phyloP scores from a whole-genome alignment of 35 echinoderm and acorn worm species.

The Ophiothrix spiculata region DNA sequence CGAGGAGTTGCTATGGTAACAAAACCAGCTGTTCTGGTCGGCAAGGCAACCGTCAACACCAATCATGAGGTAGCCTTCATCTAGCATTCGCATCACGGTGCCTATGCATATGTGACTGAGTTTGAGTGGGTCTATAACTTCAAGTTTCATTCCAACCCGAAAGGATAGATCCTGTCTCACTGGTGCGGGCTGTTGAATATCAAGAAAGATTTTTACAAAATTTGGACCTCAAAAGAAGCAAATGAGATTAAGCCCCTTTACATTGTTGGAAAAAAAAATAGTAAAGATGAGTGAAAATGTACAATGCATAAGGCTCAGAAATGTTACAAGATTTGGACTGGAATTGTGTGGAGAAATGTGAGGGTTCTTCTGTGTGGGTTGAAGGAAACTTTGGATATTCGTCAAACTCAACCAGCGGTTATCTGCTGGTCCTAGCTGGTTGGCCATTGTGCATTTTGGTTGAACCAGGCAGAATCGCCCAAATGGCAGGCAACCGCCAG shows the following conservation, averaged over 20 bases:
- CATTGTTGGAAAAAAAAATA: too few species aligned
- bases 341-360: too few species aligned
- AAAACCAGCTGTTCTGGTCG: slow-evolving; percentile 85
- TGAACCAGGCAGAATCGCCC: too few species aligned
- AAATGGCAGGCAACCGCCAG: too few species aligned
- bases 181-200: slow-evolving; percentile 34
- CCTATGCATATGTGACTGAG: slow-evolving; percentile 89
- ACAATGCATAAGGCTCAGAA: too few species aligned
- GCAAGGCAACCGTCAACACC: slow-evolving; percentile 81
- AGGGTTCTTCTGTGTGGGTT: too few species aligned
- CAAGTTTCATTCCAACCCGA: slow-evolving; percentile 82
- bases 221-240: not conserved
- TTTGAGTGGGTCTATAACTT: slow-evolving; percentile 91
- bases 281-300: too few species aligned
- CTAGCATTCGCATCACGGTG: slow-evolving; percentile 78
- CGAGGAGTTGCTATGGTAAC: slow-evolving; percentile 81
- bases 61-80: slow-evolving; percentile 91
- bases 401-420: too few species aligned
- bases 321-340: too few species aligned
- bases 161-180: slow-evolving; percentile 65
- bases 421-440: too few species aligned
- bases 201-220: not conserved
- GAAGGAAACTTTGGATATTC: too few species aligned
- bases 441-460: too few species aligned
- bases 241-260: not conserved